Evolutionary conservation across 37 sponge, comb jelly and placozoan species (phyloP), one percentile per base, ranked within the genome.

Genomic region (Corticium candelabrum): DNA sequence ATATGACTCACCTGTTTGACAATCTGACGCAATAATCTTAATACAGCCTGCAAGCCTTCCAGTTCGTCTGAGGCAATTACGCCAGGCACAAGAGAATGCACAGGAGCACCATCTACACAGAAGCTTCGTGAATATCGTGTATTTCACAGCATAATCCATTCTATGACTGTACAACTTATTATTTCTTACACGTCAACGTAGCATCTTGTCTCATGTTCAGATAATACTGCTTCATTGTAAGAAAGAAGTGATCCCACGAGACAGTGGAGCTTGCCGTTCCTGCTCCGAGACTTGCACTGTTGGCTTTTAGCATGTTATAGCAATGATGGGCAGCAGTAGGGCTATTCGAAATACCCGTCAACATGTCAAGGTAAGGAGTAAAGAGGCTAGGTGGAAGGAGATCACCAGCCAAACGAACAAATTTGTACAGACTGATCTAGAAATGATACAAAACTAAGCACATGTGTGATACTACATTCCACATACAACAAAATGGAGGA

Each of bases 221-320:
- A 67, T 84, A 92, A 83, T 96, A 97, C 81, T 89, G 86, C 77
- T 83, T 82, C 72, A 97, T 76, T 5, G 99, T 94, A 21, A 38
- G n/a, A 73, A 91, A 97, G 85, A 97, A 89, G 69, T 97, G 99
- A 67, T 97, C 99, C 82, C 90, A 82, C 3, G 90, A 87, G n/a
- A 94, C 91, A 2, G 84, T 88, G 30, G 89, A 83, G 37, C 82
- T 81, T 27, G n/a, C 71, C 34, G 32, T 38, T 35, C 40, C 75
- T n/a, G 71, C 83, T 4, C 79, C 34, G 32, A 68, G 79, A 30
- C 75, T 39, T 27, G 84, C 32, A 33, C 80, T 38, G 69, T 77
- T 76, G 38, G 83, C 78, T 34, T 89, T 84, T 39, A 97, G 88
- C 40, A 91, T 78, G 77, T 83, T 81, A 80, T 92, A 94, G 82